Evolutionary conservation across 2,797 vertebrate genomes (phyloP).

Genomic region (Thripadectes ignobilis): DNA sequence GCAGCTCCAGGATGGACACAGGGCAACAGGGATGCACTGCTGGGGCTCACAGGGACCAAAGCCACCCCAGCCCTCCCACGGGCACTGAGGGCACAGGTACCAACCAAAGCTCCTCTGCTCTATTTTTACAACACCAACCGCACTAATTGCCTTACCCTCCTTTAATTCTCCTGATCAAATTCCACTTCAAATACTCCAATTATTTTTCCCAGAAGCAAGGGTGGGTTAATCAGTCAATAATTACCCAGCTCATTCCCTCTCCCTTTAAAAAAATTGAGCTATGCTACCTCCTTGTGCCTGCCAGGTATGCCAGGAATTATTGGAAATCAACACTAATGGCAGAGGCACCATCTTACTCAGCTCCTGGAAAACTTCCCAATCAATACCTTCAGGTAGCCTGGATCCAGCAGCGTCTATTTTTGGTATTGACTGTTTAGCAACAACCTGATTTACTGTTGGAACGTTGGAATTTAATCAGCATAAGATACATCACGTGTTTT

Average conservation of each 20-base stretch:
- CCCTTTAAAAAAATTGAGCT: neutral
- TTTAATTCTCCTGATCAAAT: neutral
- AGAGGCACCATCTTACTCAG: conserved; percentile 1
- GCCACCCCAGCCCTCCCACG: rapidly evolving
- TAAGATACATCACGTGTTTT: neutral
- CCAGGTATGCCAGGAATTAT: neutral
- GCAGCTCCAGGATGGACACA: neutral
- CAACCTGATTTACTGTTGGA: neutral
- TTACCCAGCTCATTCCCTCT: neutral
- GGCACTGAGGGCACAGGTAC: neutral
- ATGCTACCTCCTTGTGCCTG: neutral
- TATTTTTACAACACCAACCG: neutral
- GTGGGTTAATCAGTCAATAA: neutral
- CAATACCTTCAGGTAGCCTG: neutral
- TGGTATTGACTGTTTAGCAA: neutral
- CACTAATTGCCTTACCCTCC: neutral
- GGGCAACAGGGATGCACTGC: neutral
- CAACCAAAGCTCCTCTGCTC: neutral
- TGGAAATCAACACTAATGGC: conserved; percentile 48
- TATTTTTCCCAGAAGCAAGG: conserved; percentile 20
- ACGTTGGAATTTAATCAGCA: neutral
- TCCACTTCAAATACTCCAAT: neutral
- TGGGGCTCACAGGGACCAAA: neutral
- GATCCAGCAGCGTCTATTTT: conserved; percentile 3
- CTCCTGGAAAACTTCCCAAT: neutral